Conservation (phyloP, 2,113 vertebrate species). For the Ctenomys sociabilis region DNA sequence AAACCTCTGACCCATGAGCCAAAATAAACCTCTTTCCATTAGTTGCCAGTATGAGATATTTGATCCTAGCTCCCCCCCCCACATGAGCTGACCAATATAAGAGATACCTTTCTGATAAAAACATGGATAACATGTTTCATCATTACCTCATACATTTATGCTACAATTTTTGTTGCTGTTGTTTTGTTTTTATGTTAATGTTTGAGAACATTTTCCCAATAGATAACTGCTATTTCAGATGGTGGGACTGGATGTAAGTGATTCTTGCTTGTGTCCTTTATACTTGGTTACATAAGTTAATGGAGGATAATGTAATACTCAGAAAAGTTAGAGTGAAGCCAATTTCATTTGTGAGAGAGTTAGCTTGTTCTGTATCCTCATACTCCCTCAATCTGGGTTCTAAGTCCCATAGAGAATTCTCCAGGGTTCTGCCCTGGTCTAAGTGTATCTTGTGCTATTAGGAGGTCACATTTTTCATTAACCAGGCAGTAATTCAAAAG, state of each 20-base stretch:
- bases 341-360: neutral
- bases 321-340: neutral
- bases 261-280: neutral
- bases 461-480: neutral
- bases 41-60: neutral
- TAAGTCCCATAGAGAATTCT: neutral
- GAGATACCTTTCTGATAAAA: neutral
- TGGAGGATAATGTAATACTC: neutral
- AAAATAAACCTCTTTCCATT: neutral
- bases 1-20: neutral
- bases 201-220: neutral
- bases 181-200: too few relatives aligned
- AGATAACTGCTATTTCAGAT: neutral
- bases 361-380: neutral
- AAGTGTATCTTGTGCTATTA: neutral
- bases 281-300: neutral
- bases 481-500: neutral
- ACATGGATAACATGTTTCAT: neutral
- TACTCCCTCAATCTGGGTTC: neutral
- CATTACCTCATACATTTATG: neutral
- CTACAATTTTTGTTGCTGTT: neutral
- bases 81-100: neutral
- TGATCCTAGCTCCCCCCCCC: neutral
- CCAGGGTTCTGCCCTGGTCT: neutral
- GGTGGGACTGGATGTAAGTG: neutral